phyloP scores from a whole-genome alignment of 2,888 invertebrate genomes.

The Nipponacmea schrenckii region DNA sequence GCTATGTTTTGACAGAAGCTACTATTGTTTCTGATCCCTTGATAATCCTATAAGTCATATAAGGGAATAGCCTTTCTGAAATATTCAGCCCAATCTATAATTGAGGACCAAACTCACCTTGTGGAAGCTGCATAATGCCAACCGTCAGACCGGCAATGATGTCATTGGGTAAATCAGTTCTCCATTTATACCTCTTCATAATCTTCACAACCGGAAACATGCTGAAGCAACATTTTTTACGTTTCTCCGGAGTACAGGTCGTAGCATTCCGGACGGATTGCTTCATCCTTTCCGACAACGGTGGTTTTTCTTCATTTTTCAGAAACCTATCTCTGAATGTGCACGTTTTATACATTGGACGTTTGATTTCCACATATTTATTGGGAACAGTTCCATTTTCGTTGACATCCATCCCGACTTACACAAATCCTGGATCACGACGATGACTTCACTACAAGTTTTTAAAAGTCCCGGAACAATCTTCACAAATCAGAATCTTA shows the following conservation, averaged over 20 bases:
- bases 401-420: neutral
- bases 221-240: constrained; percentile 35
- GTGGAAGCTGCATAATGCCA: constrained; percentile 70
- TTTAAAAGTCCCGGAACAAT: too few species aligned
- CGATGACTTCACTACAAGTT: neutral
- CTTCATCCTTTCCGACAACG: constrained; percentile 14
- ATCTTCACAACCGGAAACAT: constrained; percentile 60
- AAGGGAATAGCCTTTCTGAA: too few species aligned
- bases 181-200: constrained; percentile 58
- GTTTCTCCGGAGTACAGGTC: constrained; percentile 39
- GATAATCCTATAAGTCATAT: too few species aligned
- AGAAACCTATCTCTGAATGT: constrained; percentile 34
- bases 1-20: too few species aligned
- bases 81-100: too few species aligned
- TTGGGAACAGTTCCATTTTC: neutral
- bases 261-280: constrained; percentile 23
- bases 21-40: too few species aligned
- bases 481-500: too few species aligned
- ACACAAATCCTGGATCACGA: too few species aligned
- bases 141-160: constrained; percentile 86
- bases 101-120: constrained; percentile 56
- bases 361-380: constrained; percentile 20
- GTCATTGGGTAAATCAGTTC: constrained; percentile 76
- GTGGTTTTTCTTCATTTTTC: constrained; percentile 19
- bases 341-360: constrained; percentile 32